Evolutionary conservation across 2,888 invertebrate species (phyloP), one percentile per base, ranked within the genome.

Genomic region (Steinernema carpocapsae): DNA sequence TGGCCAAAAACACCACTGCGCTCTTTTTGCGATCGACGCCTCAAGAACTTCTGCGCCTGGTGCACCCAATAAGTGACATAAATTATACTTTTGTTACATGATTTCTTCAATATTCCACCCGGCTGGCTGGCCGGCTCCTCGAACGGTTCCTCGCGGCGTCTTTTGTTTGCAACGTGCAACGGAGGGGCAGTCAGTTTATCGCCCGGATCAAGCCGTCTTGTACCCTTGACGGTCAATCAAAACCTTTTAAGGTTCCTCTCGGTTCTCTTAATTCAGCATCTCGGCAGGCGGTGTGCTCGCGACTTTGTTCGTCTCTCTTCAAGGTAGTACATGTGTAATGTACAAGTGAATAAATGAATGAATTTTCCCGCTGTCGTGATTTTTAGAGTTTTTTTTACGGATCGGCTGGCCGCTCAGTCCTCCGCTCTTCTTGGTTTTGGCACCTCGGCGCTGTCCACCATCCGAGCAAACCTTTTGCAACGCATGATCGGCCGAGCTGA

Each of bases 241-340:
- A 32, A 29, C 64, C 29, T 64, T 64, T 64, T 29, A 26, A 32
- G 64, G 64, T 64, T 12, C 14, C 26, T 17, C 17, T 10, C 29
- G 32, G 17, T 37, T 37, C 37, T 37, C 10, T 32, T 17, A 64
- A 24, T 64, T 29, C 37, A 32, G 17, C 64, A 14, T 64, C 12
- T 17, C 29, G 64, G 19, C 64, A 64, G 64, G 64, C 64, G 64
- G 2, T 32, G 29, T 22, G 24, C 32, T 26, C 3, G 1, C 32
- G 32, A 10, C 64, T 1, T 64, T 26, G 6, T 64, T 37, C 64
- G 10, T 3, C 64, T 26, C 6, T 14, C 37, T 37, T 37, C 17
- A 64, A 48, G 48, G 19, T 29, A 64, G 64, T 37, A n/a, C 37
- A n/a, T 64, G 64, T 64, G 64, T 64, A 64, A 64, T 32, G 64